Percentiles rank a stretch among this genome's conserved stretches.
These are phyloP conservation scores for Phenganax stokvisi DNA, from an alignment of 92 coral and sea anemone species.

Conservation along the genomic window DNA sequence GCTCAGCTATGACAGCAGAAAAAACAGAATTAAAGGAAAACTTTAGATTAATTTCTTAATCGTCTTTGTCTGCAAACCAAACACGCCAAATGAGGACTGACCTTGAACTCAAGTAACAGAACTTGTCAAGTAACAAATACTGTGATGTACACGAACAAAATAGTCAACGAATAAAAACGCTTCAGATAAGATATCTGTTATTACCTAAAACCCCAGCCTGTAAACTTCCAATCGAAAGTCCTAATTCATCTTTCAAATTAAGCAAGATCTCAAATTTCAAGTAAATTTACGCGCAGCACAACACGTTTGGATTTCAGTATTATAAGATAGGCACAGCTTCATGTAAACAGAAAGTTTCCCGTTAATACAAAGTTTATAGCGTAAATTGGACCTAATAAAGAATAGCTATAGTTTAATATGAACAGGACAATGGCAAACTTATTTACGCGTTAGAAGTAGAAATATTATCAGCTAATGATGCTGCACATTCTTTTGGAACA, in stretches of 20 bases:
- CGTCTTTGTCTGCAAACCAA: slow-evolving; percentile 1
- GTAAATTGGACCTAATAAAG: too few relatives aligned
- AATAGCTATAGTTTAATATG: neutral
- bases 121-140: too few relatives aligned
- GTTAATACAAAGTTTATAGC: too few relatives aligned
- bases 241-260: too few relatives aligned
- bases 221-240: neutral
- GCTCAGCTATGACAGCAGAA: neutral
- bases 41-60: neutral
- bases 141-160: neutral
- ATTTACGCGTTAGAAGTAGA: neutral
- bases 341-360: too few relatives aligned
- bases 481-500: neutral
- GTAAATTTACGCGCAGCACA: too few relatives aligned
- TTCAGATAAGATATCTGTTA: neutral
- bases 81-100: neutral
- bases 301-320: too few relatives aligned
- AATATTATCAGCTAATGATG: neutral
- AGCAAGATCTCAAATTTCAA: too few relatives aligned
- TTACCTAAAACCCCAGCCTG: neutral
- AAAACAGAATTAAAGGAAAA: neutral
- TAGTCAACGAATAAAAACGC: neutral
- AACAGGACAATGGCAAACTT: neutral
- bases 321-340: too few relatives aligned
- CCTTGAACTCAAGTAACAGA: neutral